These are phyloP conservation scores for Lutraria rhynchaena DNA, from an alignment of 1,140 invertebrate species.

Conservation along the genomic window DNA sequence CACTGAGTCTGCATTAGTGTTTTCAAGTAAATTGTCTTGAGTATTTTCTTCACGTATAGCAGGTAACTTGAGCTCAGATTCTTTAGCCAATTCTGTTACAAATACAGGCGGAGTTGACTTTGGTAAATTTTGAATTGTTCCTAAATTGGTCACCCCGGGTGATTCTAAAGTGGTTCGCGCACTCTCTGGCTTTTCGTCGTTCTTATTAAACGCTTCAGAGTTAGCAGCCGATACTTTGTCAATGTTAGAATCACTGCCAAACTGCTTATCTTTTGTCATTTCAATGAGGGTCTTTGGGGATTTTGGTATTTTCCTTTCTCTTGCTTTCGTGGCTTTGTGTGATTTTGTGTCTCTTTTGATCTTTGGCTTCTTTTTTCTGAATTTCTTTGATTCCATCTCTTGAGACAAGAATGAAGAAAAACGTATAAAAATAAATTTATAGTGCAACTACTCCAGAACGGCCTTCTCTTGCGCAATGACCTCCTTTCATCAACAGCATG, in stretches of 20 bases:
- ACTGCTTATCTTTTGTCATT: slow-evolving; percentile 1
- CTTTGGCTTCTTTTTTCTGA: slow-evolving; percentile 39
- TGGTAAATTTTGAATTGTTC: slow-evolving; percentile 20
- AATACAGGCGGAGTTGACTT: slow-evolving; percentile 58
- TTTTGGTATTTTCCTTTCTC: background rate
- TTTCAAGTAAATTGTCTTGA: slow-evolving; percentile 60
- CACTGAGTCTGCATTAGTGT: background rate
- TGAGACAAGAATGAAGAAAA: too few relatives aligned
- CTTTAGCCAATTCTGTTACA: slow-evolving; percentile 59
- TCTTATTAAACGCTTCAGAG: slow-evolving; percentile 5
- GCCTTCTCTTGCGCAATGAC: too few relatives aligned
- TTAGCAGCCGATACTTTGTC: slow-evolving; percentile 7
- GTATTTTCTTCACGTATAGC: slow-evolving; percentile 66
- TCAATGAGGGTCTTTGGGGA: slow-evolving; percentile 6
- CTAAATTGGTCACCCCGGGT: background rate
- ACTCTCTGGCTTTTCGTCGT: background rate
- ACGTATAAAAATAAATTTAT: too few relatives aligned
- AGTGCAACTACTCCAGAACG: too few relatives aligned
- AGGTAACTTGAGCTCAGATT: slow-evolving; percentile 57
- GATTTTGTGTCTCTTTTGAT: background rate
- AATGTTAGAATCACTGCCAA: slow-evolving; percentile 25
- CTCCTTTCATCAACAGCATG: too few relatives aligned
- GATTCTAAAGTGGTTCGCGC: background rate
- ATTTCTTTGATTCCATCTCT: slow-evolving; percentile 49
- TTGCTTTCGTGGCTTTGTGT: background rate